phyloP scores from a whole-genome alignment of 1,140 invertebrate species.

The Eriosoma lanigerum region DNA sequence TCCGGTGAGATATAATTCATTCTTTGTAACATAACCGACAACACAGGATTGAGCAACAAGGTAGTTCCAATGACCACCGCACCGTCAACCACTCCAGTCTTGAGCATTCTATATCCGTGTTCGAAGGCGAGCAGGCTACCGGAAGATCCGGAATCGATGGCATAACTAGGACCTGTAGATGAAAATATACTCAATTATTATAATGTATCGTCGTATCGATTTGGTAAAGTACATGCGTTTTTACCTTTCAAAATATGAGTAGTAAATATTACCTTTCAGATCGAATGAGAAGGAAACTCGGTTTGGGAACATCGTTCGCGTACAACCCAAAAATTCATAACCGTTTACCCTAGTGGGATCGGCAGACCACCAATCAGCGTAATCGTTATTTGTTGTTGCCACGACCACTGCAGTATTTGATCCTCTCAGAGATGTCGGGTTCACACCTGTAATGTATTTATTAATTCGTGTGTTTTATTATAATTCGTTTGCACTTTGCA shows the following conservation, averaged over 20 bases:
- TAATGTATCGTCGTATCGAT: no score
- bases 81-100: conserved; percentile 75
- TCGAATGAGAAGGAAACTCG: conserved; percentile 60
- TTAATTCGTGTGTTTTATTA: background rate
- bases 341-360: conserved; percentile 52
- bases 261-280: conserved; percentile 49
- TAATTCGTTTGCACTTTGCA: background rate
- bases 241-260: no score
- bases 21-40: conserved; percentile 76
- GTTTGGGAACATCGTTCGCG: conserved; percentile 67
- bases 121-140: conserved; percentile 83
- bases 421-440: conserved; percentile 49
- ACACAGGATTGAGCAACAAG: conserved; percentile 79
- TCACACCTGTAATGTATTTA: conserved; percentile 32
- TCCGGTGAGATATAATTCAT: conserved; percentile 79
- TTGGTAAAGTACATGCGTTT: no score
- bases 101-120: conserved; percentile 76
- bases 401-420: conserved; percentile 62
- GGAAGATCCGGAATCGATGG: conserved; percentile 86
- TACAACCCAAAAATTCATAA: conserved; percentile 63
- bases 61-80: conserved; percentile 85
- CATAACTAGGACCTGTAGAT: conserved; percentile 71
- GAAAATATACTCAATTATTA: background rate
- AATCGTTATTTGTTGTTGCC: conserved; percentile 62
- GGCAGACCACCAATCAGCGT: conserved; percentile 52